These are phyloP conservation scores for Butastur rufipennis DNA, from an alignment of 2,113 vertebrate genomes.

Conservation along the genomic window DNA sequence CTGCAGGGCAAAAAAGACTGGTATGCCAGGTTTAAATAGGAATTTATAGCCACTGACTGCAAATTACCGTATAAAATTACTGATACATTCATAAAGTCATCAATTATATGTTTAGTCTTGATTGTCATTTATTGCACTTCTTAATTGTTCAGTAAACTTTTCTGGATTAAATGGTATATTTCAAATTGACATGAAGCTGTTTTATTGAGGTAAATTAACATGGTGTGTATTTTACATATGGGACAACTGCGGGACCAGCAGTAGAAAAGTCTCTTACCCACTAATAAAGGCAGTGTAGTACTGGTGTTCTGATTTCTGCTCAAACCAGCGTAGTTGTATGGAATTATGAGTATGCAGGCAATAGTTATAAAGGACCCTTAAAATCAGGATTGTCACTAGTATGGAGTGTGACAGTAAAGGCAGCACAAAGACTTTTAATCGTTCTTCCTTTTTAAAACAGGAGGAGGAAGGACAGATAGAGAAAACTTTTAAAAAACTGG, in stretches of 20 bases:
- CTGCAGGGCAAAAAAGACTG: slow-evolving; percentile 28
- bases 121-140: slow-evolving; percentile 44
- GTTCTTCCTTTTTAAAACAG: not conserved
- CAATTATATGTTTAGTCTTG: slow-evolving; percentile 26
- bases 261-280: not conserved
- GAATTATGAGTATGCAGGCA: not conserved
- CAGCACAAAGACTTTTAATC: not conserved
- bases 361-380: not conserved
- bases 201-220: slow-evolving; percentile 9
- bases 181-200: slow-evolving; percentile 4
- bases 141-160: slow-evolving; percentile 51
- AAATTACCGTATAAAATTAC: slow-evolving; percentile 58
- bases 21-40: not conserved
- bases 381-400: not conserved
- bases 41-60: slow-evolving; percentile 39
- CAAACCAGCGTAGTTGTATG: not conserved
- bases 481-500: not conserved
- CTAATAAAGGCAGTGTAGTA: not conserved
- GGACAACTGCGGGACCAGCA: not conserved
- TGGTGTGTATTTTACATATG: not conserved
- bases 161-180: slow-evolving; percentile 20
- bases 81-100: slow-evolving; percentile 30
- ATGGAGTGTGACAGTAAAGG: not conserved
- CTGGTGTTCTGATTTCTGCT: not conserved
- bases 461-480: not conserved